Conservation (phyloP, 2,113 vertebrate genomes). For the Hydrochoerus hydrochaeris region DNA sequence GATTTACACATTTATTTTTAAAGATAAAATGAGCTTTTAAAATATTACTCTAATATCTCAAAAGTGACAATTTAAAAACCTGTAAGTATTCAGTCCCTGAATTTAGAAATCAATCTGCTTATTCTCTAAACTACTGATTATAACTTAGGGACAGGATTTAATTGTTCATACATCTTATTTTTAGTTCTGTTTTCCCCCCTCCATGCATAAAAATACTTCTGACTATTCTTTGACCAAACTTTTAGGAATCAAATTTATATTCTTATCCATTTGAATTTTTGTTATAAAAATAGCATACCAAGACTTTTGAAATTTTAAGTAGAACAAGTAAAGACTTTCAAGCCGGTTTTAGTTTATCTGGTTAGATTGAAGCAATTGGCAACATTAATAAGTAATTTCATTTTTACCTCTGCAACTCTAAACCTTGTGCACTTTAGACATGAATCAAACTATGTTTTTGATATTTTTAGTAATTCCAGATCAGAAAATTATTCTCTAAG, state of each 20-base stretch:
- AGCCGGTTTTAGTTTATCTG: neutral
- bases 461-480: neutral
- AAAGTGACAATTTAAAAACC: neutral
- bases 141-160: neutral
- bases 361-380: neutral
- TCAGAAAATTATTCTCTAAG: slow-evolving; percentile 22
- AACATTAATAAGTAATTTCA: neutral
- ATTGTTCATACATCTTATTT: neutral
- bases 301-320: neutral
- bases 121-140: neutral
- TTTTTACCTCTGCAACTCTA: neutral
- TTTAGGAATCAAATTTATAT: neutral
- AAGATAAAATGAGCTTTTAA: neutral
- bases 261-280: neutral
- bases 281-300: neutral
- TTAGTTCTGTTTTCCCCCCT: neutral
- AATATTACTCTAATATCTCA: neutral
- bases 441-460: slow-evolving; percentile 1
- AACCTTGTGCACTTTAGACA: neutral
- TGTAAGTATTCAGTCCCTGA: neutral
- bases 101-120: neutral
- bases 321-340: neutral
- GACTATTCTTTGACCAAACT: neutral
- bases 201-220: neutral
- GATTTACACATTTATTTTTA: slow-evolving; percentile 12